Base-by-base conservation (phyloP, 2,113 vertebrate species). In the Rhinoptilus africanus region DNA sequence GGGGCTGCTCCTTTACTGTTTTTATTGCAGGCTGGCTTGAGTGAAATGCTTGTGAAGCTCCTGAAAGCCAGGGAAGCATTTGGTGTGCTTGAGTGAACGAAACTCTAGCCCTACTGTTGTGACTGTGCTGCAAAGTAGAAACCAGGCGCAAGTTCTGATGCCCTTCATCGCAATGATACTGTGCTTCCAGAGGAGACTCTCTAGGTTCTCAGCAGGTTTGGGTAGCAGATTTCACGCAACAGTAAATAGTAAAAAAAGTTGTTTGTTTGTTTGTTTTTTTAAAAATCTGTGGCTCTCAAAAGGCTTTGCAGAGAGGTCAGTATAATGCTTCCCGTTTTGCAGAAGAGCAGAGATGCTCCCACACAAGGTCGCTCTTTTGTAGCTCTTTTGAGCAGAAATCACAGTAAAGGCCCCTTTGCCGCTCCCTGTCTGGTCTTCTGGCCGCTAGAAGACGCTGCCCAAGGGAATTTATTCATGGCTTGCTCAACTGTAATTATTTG, bases 351-450 rank as follows among this genome's bases (percentile, higher is more conserved):
- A 35, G 37, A 23, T 59, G 48, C 23, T 10, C 37, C 8, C 26
- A 2, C 1, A 10, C 14, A 27, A 51, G 30, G 66, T 77, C 0
- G 0, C 47, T 68, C 28, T 71, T n/a, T n/a, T n/a, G n/a, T n/a
- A n/a, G n/a, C n/a, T 5, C 37, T 37, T 81, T 1, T 0, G 41
- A 81, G 64, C 16, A 75, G 48, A 78, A 78, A 37, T 62, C 32
- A n/a, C 26, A 18, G 8, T 6, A 69, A 50, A 24, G 9, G 32
- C 24, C 32, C 8, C 32, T 87, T 73, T 0, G 0, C 47, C 3
- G 1, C 20, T 43, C 50, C 12, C 6, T n/a, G 1, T 45, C 50
- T 63, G 12, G n/a, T 34, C 47, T 74, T 87, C 43, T 74, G 69
- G 23, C 18, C 10, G 18, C 54, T 37, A 16, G 48, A 67, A 91